Evolutionary conservation across 2,888 invertebrate genomes (phyloP).

Genomic region (Blastobasis adustella): DNA sequence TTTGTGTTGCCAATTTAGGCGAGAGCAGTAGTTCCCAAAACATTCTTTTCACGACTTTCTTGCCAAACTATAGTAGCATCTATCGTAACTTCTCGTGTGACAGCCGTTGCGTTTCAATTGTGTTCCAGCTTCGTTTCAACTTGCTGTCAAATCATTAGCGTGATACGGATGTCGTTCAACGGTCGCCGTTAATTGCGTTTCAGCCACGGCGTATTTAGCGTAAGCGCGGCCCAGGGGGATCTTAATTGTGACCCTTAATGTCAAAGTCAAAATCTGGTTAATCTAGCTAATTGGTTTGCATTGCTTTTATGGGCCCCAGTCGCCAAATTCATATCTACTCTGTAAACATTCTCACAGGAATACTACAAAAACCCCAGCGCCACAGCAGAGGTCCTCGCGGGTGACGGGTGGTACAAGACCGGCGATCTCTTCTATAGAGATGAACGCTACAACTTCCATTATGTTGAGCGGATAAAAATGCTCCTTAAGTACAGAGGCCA

Average conservation of each 20-base stretch:
- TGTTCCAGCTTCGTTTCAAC: too few species aligned
- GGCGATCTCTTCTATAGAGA: slow-evolving; percentile 70
- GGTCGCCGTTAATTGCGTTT: background rate
- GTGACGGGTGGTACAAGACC: slow-evolving; percentile 64
- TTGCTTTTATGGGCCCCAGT: background rate
- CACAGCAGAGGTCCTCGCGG: slow-evolving; percentile 53
- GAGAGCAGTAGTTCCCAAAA: too few species aligned
- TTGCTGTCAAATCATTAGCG: too few species aligned
- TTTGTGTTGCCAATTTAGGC: too few species aligned
- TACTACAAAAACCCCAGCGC: slow-evolving; percentile 57
- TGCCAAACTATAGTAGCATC: too few species aligned
- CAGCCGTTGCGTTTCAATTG: too few species aligned
- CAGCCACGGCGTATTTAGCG: background rate
- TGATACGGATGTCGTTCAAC: too few species aligned
- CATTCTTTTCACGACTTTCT: too few species aligned
- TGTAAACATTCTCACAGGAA: slow-evolving; percentile 26
- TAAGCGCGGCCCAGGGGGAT: background rate
- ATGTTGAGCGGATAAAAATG: slow-evolving; percentile 68
- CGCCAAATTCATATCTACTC: background rate
- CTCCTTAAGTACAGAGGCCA: slow-evolving; percentile 64
- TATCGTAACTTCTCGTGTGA: too few species aligned
- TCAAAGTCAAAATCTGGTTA: background rate
- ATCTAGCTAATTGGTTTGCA: background rate
- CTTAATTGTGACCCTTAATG: background rate
- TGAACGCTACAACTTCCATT: slow-evolving; percentile 57